phyloP scores from a whole-genome alignment of 2,113 vertebrate genomes.

The Ivindomyrus marchei region DNA sequence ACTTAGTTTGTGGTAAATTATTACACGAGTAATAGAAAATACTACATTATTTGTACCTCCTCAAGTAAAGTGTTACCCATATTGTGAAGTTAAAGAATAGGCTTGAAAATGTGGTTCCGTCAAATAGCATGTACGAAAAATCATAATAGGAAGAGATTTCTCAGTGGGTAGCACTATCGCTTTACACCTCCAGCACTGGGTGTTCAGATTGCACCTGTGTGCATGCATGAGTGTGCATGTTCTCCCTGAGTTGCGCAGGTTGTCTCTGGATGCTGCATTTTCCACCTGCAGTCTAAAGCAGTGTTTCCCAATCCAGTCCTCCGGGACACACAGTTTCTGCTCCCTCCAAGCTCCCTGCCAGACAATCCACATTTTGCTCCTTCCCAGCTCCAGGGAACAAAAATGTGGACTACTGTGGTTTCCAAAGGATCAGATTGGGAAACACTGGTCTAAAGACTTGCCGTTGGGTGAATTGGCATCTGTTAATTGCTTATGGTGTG shows the following conservation, averaged over 20 bases:
- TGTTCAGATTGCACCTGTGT: neutral
- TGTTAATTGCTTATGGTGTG: neutral
- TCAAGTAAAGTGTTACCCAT: neutral
- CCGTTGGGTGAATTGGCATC: neutral
- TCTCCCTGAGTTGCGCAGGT: neutral
- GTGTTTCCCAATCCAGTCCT: neutral
- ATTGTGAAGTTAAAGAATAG: neutral
- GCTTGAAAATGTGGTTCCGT: neutral
- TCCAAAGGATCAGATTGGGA: neutral
- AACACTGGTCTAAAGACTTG: neutral
- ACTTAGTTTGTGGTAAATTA: neutral
- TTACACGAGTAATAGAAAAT: neutral
- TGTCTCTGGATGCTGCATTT: neutral
- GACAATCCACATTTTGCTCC: neutral
- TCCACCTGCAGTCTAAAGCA: neutral
- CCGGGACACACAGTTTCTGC: neutral
- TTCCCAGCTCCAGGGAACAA: neutral
- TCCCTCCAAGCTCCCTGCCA: neutral
- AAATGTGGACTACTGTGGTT: neutral
- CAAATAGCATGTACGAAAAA: neutral
- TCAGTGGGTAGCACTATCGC: neutral
- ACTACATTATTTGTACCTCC: neutral
- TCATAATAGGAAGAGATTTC: neutral
- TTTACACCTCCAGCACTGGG: neutral
- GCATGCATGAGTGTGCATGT: neutral